Base-by-base conservation (phyloP, 2,113 vertebrate species). In the Anguilla rostrata region DNA sequence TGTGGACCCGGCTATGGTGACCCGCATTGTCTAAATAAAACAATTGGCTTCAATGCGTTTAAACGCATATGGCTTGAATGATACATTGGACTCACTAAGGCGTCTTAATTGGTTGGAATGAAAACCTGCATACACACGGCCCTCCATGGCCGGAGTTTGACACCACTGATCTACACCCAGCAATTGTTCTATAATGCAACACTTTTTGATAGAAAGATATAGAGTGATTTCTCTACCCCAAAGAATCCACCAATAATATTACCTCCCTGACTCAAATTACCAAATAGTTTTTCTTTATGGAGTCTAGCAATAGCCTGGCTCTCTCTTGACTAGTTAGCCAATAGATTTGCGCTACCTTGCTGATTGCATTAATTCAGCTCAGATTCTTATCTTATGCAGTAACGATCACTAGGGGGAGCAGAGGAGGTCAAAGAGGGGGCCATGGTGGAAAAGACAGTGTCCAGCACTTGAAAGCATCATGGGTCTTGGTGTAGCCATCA, bases 401-500 rank as follows among this genome's bases (percentile, higher is more conserved):
- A 75, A 12, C 6, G 9, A 75, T 12, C 29, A 66, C n/a, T 75
- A 75, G n/a, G 8, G 26, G 71, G 71, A 29, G 26, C 5, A 29
- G 71, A 34, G 71, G 71, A 29, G 8, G n/a, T 11, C n/a, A 34
- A 75, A 34, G n/a, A 43, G 40, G 39, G 34, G 26, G 41, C 46
- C 20, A 53, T 26, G 22, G 80, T 40, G 26, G 29, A 34, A 79
- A 39, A n/a, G 29, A 39, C 75, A 81, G 78, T 75, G n/a, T 75
- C 71, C n/a, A 12, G n/a, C 60, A 26, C 22, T 83, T 49, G 40
- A 29, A 75, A 83, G 41, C 60, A 82, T 79, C 71, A 39, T 56
- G 26, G 34, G 8, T 40, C 22, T 12, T 39, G 29, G 34, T 29
- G 26, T 20, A 11, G 39, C 29, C 84, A 39, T 87, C 88, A 95